Evolutionary conservation across 2,797 vertebrate species (phyloP), one percentile per base, ranked within the genome.

Genomic region (Ctenopoma multispine): DNA sequence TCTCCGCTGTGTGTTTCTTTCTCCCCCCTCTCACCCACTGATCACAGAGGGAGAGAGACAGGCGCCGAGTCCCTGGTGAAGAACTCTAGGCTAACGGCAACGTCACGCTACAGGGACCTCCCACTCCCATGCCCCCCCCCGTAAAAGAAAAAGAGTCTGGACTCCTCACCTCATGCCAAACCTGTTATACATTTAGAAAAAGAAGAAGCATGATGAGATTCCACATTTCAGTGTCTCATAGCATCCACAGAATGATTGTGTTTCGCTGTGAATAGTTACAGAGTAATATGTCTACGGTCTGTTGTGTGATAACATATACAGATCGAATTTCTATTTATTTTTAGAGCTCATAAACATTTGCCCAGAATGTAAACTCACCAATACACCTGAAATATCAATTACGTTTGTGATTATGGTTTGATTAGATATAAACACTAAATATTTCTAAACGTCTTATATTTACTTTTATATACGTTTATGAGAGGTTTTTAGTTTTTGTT

Each of bases 11-110:
- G 87, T 87, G 89, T 74, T 82, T 72, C 84, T 87, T 84, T 93
- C 93, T 92, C 92, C 91, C 91, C 92, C 91, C 92, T 93, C 90
- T 90, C 92, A 90, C 90, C 91, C 92, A 92, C 92, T 92, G 93
- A 89, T 81, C 90, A 86, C 89, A 86, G 89, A 90, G 90, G 83
- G 89, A 86, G 90, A 86, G 89, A 89, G 84, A 85, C 87, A 85
- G 71, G 82, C 78, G 72, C 72, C 79, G 87, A 87, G 84, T 77
- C 81, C 80, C 82, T 63, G 89, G 84, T 73, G 83, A 82, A 82
- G 88, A 92, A 83, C 87, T 84, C 90, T 23, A 80, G 79, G 87
- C 90, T 92, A 90, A 87, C 81, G 41, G 54, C 61, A 41, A 90
- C 92, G 92, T 94, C 94, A 94, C 75, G 34, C 15, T 29, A 44